Base-by-base conservation (phyloP, 1,140 invertebrate genomes). In the Bombus superbus region DNA sequence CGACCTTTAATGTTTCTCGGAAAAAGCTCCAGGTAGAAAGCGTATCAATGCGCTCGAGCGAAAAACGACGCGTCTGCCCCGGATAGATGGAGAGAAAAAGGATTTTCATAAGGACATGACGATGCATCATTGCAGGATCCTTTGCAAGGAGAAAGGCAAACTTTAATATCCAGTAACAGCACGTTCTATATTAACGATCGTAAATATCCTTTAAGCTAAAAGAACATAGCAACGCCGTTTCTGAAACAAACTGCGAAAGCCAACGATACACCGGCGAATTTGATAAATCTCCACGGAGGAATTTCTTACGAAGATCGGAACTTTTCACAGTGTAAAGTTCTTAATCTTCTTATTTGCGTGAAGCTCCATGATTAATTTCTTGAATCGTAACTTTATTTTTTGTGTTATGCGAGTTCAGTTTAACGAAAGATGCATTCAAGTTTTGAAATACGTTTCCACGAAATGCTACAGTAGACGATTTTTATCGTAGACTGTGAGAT, bases 141-240 rank as follows among this genome's bases (percentile, higher is more conserved):
- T 13, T 15, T 1, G 57, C 13, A 47, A 38, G 47, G 47, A 59
- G 82, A 75, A 78, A 78, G 53, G 66, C 35, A 71, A 69, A 71
- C 53, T 79, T 84, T 84, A 84, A 84, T 84, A 84, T 78, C 82
- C 75, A 57, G n/a, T 79, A 79, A 77, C 64, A 83, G 44, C 66
- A 69, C n/a, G 75, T 84, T 79, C 66, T 68, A 42, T 53, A 40
- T 38, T 38, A 64, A 35, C 81, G 73, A 76, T 76, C 81, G 72
- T 83, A 83, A 83, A 83, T 76, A 83, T 38, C n/a, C 32, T 42
- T 38, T 64, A 76, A 66, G 44, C 42, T 18, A 15, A 75, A 75
- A 25, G 81, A 74, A 59, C 38, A 35, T 32, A 64, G 59, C 22
- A 18, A 32, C 11, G 18, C 32, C 9, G 44, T 72, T 73, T 42